Evolutionary conservation across 1,140 invertebrate species (phyloP), one percentile per base, ranked within the genome.

Genomic region (Drosophila subobscura): DNA sequence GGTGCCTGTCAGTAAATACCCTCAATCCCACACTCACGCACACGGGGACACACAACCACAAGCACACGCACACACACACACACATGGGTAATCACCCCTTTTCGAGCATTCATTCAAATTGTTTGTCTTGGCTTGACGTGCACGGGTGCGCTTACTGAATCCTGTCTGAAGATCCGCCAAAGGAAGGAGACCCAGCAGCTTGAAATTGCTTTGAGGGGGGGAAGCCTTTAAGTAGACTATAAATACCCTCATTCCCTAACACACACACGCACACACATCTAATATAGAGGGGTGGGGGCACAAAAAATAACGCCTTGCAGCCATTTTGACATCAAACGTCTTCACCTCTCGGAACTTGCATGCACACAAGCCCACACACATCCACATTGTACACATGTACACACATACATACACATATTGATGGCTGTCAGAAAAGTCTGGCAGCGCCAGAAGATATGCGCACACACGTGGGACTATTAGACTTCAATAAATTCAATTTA

Each of bases 401-500:
- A n/a, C n/a, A n/a, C n/a, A n/a, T n/a, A n/a, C n/a, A n/a, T n/a
- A 50, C 45, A 56, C 59, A 54, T 64, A 66, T 79, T 60, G 77
- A 72, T 50, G 63, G 60, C 80, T 76, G 80, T 75, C 76, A 85
- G 77, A 45, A 58, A 42, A 65, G 54, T 44, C 63, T 74, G 78
- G 65, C 80, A 61, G 47, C 47, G 66, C 67, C 65, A 49, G 64
- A 25, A 63, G 54, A 85, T 57, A 79, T 74, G 77, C 64, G 53
- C 45, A 45, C 52, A 74, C 81, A 74, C 80, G 71, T 75, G 77
- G 73, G 81, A 86, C 83, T 81, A 86, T 86, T 81, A 88, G 83
- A 88, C 75, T 88, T 88, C 83, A 79, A 88, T 88, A 88, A 88
- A 88, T 88, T 88, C 83, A 88, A 88, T 88, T 88, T 88, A 75